A percentile compares a stretch with the other conserved stretches of the same genome.
These are phyloP conservation scores for Distichodus sexfasciatus DNA, from an alignment of 2,797 vertebrate species.

Conservation along the genomic window DNA sequence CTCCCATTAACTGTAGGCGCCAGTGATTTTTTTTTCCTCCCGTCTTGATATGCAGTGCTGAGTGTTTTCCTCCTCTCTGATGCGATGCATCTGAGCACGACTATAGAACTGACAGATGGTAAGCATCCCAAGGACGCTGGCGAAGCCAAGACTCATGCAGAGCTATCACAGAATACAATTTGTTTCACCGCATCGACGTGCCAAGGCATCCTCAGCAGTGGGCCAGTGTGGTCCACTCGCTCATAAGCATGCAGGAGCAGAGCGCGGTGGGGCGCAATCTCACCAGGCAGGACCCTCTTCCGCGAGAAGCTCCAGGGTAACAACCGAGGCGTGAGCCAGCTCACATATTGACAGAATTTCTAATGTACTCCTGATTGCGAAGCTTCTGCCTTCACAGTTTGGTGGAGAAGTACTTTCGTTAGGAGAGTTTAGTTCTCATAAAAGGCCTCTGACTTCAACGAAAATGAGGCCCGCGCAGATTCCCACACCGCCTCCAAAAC, in stretches of 20 bases:
- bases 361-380: slow-evolving; percentile 41
- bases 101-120: slow-evolving; percentile 54
- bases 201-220: slow-evolving; percentile 51
- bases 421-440: slow-evolving; percentile 30
- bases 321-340: slow-evolving; percentile 34
- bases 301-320: slow-evolving; percentile 31
- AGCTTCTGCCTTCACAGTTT: slow-evolving; percentile 29
- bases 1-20: slow-evolving; percentile 3
- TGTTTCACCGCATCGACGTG: slow-evolving; percentile 52
- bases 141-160: slow-evolving; percentile 53
- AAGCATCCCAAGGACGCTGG: slow-evolving; percentile 51
- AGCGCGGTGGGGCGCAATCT: slow-evolving; percentile 40
- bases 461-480: slow-evolving; percentile 20
- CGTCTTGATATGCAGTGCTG: neutral
- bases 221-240: slow-evolving; percentile 39
- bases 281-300: slow-evolving; percentile 41
- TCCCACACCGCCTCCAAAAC: too few species aligned
- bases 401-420: slow-evolving; percentile 37
- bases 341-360: slow-evolving; percentile 40
- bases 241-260: slow-evolving; percentile 49
- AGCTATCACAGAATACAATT: slow-evolving; percentile 56
- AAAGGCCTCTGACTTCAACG: neutral
- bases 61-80: slow-evolving; percentile 29
- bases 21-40: neutral
- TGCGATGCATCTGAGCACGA: slow-evolving; percentile 40